Conservation (phyloP, 2,113 vertebrate species). For the Nymphicus hollandicus region DNA sequence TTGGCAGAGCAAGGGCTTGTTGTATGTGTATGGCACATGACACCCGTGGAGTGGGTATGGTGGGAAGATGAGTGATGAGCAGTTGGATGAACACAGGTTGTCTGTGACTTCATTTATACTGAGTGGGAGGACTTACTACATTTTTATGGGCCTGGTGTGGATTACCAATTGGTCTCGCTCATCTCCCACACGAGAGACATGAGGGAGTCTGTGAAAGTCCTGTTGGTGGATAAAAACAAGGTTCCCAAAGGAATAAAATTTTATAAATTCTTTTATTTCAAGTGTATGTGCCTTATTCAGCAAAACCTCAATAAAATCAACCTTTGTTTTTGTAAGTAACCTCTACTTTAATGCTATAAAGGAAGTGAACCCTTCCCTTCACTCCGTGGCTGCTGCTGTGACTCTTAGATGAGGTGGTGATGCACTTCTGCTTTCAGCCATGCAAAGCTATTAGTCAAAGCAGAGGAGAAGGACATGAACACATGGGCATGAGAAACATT, state of each 20-base stretch:
- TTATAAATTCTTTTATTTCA: background rate
- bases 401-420: background rate
- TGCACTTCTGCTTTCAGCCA: background rate
- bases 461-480: background rate
- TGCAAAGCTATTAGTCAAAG: background rate
- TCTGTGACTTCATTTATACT: background rate
- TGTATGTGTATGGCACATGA: background rate
- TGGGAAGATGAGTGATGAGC: background rate
- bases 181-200: background rate
- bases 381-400: background rate
- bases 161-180: background rate
- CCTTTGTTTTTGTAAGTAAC: background rate
- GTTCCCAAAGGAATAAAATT: background rate
- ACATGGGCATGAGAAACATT: background rate
- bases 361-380: background rate
- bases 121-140: background rate
- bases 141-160: background rate
- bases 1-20: background rate
- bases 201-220: background rate
- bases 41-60: background rate
- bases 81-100: background rate
- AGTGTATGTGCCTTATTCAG: background rate
- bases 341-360: background rate
- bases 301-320: background rate
- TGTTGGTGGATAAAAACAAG: background rate